Evolutionary conservation across 1,140 invertebrate species (phyloP).

Genomic region (Leucophenga varia): DNA sequence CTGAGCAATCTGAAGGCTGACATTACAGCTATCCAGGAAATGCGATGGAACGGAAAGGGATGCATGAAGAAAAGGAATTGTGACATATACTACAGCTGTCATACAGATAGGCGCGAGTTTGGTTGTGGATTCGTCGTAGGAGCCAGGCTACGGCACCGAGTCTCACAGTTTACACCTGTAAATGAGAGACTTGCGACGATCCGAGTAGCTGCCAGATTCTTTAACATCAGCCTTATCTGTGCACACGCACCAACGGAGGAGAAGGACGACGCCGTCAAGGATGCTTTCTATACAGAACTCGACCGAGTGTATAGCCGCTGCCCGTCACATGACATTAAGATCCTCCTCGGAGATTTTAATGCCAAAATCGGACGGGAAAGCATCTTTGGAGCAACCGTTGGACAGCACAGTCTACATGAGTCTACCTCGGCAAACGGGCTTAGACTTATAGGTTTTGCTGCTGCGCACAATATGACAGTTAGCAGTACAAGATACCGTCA

Average conservation of each 20-base stretch:
- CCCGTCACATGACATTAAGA: conserved; percentile 2
- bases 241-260: conserved; percentile 5
- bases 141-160: background rate
- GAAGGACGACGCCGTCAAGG: conserved; percentile 1
- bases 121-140: background rate
- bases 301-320: background rate
- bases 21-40: no score
- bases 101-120: no score
- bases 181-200: background rate
- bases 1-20: no score
- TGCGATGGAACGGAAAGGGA: no score
- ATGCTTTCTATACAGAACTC: background rate
- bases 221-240: background rate
- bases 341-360: background rate
- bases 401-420: conserved; percentile 3
- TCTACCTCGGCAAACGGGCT: background rate
- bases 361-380: background rate
- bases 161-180: background rate
- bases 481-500: conserved; percentile 1
- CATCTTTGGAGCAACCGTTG: conserved; percentile 2
- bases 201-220: background rate
- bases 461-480: background rate
- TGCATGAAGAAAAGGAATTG: no score
- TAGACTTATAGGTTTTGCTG: conserved; percentile 1
- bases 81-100: no score